Evolutionary conservation across 2,113 vertebrate genomes (phyloP).

Genomic region (Paratilapia polleni): DNA sequence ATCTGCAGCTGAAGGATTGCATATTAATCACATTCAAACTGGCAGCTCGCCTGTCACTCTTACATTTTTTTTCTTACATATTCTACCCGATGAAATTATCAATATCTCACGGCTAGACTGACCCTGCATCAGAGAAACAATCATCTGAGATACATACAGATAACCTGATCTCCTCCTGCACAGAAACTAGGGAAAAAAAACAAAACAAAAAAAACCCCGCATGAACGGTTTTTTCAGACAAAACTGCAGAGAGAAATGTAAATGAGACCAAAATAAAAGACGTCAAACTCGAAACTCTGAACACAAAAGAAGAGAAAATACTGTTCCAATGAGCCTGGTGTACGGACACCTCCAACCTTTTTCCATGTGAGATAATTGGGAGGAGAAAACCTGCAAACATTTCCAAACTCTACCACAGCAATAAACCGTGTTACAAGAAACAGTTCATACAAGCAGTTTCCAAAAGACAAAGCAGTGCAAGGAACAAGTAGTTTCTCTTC

Average conservation of each 20-base stretch:
- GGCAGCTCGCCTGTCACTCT: neutral
- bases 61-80: neutral
- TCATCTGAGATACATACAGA: neutral
- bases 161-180: neutral
- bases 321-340: too few relatives aligned
- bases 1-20: slow-evolving; percentile 16
- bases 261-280: too few relatives aligned
- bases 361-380: neutral
- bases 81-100: neutral
- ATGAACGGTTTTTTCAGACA: neutral
- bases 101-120: neutral
- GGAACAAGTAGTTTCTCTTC: neutral
- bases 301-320: neutral
- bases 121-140: slow-evolving; percentile 9
- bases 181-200: neutral
- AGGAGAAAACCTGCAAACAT: too few relatives aligned
- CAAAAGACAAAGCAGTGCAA: neutral
- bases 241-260: neutral
- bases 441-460: neutral
- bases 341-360: neutral
- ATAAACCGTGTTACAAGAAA: neutral
- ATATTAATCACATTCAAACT: slow-evolving; percentile 27
- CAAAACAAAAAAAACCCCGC: neutral
- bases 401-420: neutral
- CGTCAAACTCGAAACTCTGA: neutral